A percentile compares a stretch with the other conserved stretches of the same genome.
These are phyloP conservation scores for Ameiurus melas DNA, from an alignment of 2,113 vertebrate genomes.

Conservation along the genomic window DNA sequence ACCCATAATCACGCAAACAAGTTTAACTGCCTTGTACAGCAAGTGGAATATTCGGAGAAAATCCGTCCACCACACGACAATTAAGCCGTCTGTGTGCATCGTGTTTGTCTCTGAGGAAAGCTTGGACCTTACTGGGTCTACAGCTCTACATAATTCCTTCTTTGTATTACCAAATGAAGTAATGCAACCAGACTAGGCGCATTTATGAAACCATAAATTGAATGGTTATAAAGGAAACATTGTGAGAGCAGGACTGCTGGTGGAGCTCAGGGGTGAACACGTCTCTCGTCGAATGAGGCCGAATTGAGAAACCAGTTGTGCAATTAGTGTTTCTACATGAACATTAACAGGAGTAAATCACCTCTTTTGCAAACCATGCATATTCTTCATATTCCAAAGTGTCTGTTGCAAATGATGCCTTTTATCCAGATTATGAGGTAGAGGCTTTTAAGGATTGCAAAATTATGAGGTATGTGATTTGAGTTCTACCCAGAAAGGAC, in stretches of 20 bases:
- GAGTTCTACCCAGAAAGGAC: constrained; percentile 30
- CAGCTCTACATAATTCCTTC: constrained; percentile 48
- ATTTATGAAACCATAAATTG: constrained; percentile 61
- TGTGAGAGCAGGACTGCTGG: constrained; percentile 51
- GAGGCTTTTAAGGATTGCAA: constrained; percentile 13
- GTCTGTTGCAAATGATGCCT: constrained; percentile 17
- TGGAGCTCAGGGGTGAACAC: constrained; percentile 36
- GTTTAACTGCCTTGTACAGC: constrained; percentile 23
- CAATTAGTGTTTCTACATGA: constrained; percentile 47
- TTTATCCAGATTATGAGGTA: constrained; percentile 35
- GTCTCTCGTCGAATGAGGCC: constrained; percentile 40
- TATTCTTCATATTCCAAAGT: background rate
- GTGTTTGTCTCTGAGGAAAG: constrained; percentile 30
- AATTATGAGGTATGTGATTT: constrained; percentile 37
- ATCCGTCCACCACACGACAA: constrained; percentile 43
- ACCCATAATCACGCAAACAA: constrained; percentile 44
- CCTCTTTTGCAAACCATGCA: constrained; percentile 21
- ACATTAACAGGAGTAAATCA: constrained; percentile 46
- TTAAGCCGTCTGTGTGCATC: constrained; percentile 34
- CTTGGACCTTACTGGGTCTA: constrained; percentile 11
- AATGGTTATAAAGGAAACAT: constrained; percentile 58
- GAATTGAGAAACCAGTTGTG: constrained; percentile 54
- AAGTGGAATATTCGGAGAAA: constrained; percentile 38
- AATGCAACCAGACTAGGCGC: constrained; percentile 46
- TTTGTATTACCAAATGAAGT: constrained; percentile 58